Percentiles rank a stretch among this genome's conserved stretches.
Conservation (phyloP, 2,797 vertebrate species). For the Chlorospingus semifuscus region DNA sequence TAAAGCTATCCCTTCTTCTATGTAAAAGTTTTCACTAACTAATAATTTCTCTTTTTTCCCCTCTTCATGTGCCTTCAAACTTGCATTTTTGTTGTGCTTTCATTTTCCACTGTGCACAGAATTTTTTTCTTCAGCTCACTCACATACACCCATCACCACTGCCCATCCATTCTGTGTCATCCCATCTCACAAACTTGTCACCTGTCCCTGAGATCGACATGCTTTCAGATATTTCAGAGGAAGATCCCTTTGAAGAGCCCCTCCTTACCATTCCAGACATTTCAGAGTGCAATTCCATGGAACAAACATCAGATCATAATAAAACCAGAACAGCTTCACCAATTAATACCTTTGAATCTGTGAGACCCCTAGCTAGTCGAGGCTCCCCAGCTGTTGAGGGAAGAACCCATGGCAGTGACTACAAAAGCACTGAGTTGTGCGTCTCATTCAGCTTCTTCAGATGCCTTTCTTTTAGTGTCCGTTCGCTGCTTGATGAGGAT, state of each 20-base stretch:
- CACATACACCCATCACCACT: constrained; percentile 82
- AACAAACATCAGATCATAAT: constrained; percentile 29
- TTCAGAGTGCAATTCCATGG: constrained; percentile 38
- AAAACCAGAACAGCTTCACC: not conserved
- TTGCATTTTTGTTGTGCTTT: constrained; percentile 35
- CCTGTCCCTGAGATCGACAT: constrained; percentile 87
- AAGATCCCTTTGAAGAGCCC: constrained; percentile 77
- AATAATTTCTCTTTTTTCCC: constrained; percentile 64
- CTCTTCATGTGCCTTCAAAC: constrained; percentile 57
- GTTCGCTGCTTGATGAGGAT: constrained; percentile 76
- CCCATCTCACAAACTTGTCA: constrained; percentile 77
- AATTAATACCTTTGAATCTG: not conserved
- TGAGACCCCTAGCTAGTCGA: constrained; percentile 4
- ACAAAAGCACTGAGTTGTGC: constrained; percentile 33
- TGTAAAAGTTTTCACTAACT: constrained; percentile 74
- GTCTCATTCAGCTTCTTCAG: constrained; percentile 76
- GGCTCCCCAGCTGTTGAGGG: not conserved
- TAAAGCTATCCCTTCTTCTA: constrained; percentile 22
- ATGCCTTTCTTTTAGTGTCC: constrained; percentile 70
- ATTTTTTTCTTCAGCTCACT: constrained; percentile 72
- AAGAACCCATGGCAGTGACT: constrained; percentile 20
- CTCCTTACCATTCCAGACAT: constrained; percentile 51
- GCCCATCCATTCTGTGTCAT: constrained; percentile 76
- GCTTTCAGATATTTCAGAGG: constrained; percentile 91
- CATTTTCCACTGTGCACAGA: constrained; percentile 54